Base-by-base conservation (phyloP, 1,140 invertebrate genomes). In the Tetraneura akinire region DNA sequence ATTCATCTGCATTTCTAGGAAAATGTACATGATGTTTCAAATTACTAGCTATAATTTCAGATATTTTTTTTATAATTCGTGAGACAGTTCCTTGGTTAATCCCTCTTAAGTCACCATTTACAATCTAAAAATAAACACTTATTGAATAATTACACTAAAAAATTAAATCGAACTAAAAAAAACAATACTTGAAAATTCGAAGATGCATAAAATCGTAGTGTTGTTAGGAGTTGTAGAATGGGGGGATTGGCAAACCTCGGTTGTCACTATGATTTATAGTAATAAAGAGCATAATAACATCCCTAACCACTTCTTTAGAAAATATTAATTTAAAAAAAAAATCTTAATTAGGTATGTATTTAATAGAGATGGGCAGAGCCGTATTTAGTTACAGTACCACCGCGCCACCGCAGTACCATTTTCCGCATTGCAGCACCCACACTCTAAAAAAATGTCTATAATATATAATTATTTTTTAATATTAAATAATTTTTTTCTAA, bases 1-100 rank as follows among this genome's bases (percentile, higher is more conserved):
- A 78, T 73, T 84, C 82, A 57, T 81, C 81, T 66, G 73, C 45
- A 21, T 80, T 83, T 32, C 80, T 55, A 42, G 84, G 83, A 49
- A 85, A 80, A 47, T 76, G 57, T 10, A 85, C 82, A 60, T 82
- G 84, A 23, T 78, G 2, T 23, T 23, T 51, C 18, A 60, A 13
- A 29, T 45, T 51, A 47, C 18, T n/a, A n/a, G 74, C 57, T 16
- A 81, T 80, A 2, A 23, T n/a, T 29, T 47, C 6, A 16, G 60
- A 74, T 26, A 64, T 21, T 13, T 37, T 45, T 78, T 42, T 78
- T 10, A 81, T 64, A 11, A 80, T 81, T 76, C 21, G 82, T 21
- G 32, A 62, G 37, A 73, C 57, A 55, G 51, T 55, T 55, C 51
- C n/a, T 55, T 55, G n/a, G 8, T 55, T 6, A 3, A n/a, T 55